phyloP scores from a whole-genome alignment of 2,888 invertebrate genomes.

The Bugula neritina region DNA sequence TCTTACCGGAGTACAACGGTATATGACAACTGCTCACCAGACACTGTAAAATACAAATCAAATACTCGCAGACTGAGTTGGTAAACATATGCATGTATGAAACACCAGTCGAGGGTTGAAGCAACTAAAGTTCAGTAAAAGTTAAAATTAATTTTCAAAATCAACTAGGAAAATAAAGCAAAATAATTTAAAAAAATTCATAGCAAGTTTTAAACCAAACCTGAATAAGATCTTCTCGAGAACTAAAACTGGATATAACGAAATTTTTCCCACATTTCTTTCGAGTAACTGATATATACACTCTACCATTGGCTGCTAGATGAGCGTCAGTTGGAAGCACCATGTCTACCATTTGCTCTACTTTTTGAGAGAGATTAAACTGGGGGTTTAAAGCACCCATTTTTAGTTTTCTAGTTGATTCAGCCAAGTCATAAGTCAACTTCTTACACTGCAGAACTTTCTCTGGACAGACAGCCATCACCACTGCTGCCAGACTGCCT shows the following conservation, averaged over 20 bases:
- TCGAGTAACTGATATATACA: slow-evolving; percentile 88
- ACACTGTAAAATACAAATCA: slow-evolving; percentile 41
- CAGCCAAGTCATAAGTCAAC: slow-evolving; percentile 78
- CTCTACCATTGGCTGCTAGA: slow-evolving; percentile 73
- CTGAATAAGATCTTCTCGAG: slow-evolving; percentile 86
- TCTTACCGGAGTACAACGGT: slow-evolving; percentile 62
- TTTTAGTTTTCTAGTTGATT: slow-evolving; percentile 73
- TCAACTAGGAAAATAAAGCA: no score
- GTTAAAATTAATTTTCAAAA: no score
- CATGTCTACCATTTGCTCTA: slow-evolving; percentile 74
- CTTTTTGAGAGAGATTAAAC: slow-evolving; percentile 81
- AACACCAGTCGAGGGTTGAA: no score
- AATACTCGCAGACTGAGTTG: no score
- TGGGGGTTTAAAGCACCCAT: slow-evolving; percentile 93
- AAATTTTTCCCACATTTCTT: slow-evolving; percentile 87
- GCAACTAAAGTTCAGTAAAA: no score
- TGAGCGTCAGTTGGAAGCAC: slow-evolving; percentile 69
- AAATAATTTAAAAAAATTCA: no score
- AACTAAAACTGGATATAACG: slow-evolving; percentile 81
- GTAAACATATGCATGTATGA: no score
- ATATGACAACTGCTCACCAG: slow-evolving; percentile 48
- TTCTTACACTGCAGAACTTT: slow-evolving; percentile 75
- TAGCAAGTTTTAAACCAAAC: no score
- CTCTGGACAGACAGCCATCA: slow-evolving; percentile 51
- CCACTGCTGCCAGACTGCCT: slow-evolving; percentile 82